Conservation (phyloP, 2,113 vertebrate genomes). For the Eretmochelys imbricata region DNA sequence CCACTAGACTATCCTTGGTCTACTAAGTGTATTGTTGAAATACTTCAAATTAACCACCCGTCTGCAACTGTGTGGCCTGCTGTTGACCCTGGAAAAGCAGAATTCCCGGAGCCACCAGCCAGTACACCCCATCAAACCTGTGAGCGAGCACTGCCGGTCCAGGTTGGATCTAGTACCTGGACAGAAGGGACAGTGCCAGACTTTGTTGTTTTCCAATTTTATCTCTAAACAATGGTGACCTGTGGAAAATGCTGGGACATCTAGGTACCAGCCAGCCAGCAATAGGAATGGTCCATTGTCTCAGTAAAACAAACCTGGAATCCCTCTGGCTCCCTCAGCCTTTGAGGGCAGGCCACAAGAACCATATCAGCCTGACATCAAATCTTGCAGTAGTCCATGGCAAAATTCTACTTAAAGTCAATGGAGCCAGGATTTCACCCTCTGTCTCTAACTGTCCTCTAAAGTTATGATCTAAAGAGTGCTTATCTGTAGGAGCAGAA, state of each 20-base stretch:
- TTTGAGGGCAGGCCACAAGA: neutral
- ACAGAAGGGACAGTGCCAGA: neutral
- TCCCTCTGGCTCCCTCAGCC: neutral
- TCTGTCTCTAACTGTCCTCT: neutral
- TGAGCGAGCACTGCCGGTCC: neutral
- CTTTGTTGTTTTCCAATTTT: neutral
- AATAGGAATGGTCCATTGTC: neutral
- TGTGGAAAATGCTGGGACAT: neutral
- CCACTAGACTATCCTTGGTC: neutral
- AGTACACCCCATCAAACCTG: neutral
- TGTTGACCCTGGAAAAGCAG: neutral
- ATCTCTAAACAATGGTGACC: neutral
- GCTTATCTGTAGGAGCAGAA: neutral
- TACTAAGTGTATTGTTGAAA: too few species aligned
- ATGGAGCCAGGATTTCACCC: neutral
- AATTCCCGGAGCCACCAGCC: accelerated
- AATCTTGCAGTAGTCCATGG: neutral
- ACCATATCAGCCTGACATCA: neutral
- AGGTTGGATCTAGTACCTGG: neutral
- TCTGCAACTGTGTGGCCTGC: neutral
- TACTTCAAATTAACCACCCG: too few species aligned
- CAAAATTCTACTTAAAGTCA: neutral
- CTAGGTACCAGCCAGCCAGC: accelerated
- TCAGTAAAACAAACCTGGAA: neutral
- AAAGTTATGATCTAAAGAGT: neutral